A percentile compares a stretch with the other conserved stretches of the same genome.
These are phyloP conservation scores for Dreissena rostriformis DNA, from an alignment of 1,140 invertebrate species.

Conservation along the genomic window DNA sequence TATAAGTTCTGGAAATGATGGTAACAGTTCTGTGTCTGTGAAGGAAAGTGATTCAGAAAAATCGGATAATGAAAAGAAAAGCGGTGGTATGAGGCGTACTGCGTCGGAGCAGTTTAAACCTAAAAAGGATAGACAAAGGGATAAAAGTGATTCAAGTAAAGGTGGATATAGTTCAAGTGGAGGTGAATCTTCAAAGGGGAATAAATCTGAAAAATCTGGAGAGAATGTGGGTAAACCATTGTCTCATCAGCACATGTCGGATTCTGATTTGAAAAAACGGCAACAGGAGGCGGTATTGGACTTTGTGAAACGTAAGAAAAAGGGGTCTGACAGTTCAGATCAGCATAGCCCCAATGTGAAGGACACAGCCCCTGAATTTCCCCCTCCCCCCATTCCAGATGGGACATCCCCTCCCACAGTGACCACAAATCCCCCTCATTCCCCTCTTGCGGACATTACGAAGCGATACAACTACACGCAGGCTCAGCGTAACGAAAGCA, in stretches of 20 bases:
- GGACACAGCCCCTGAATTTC: conserved; percentile 19
- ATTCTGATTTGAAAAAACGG: conserved; percentile 91
- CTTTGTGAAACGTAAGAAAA: conserved; percentile 90
- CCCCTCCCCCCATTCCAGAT: conserved; percentile 24
- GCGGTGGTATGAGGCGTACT: conserved; percentile 65
- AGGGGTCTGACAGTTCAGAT: conserved; percentile 55
- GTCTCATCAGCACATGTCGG: conserved; percentile 70
- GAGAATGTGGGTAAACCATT: conserved; percentile 14
- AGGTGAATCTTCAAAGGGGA: conserved; percentile 48
- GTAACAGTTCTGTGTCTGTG: neutral
- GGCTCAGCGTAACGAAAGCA: conserved; percentile 69
- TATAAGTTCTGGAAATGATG: neutral
- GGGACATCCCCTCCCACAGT: conserved; percentile 12
- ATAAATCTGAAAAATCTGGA: conserved; percentile 52
- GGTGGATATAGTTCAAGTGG: conserved; percentile 50
- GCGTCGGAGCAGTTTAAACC: conserved; percentile 74
- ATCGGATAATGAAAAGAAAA: conserved; percentile 42
- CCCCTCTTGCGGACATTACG: conserved; percentile 55
- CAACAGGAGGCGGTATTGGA: conserved; percentile 91
- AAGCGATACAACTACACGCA: conserved; percentile 62
- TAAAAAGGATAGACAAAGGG: conserved; percentile 59
- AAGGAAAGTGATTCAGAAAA: conserved; percentile 28
- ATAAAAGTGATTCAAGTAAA: conserved; percentile 45
- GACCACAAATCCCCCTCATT: conserved; percentile 39
- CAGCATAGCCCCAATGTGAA: conserved; percentile 35